Conservation (phyloP, 2,888 invertebrate species). For the Chydorus sphaericus region DNA sequence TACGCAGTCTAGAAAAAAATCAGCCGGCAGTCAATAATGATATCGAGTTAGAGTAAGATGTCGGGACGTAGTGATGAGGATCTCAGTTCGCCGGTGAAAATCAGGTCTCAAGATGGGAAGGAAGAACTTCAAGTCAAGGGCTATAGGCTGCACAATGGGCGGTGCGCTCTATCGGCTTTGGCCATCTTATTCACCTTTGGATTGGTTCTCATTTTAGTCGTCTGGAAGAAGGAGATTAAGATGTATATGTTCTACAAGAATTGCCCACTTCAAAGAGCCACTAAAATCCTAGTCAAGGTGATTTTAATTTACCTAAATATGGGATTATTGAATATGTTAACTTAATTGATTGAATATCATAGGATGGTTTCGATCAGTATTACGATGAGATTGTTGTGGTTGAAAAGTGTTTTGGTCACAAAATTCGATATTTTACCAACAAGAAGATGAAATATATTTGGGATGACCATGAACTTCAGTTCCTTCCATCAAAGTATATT, state of each 20-base stretch:
- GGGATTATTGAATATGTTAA: too few relatives aligned
- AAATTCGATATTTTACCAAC: conserved; percentile 26
- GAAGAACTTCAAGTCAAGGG: conserved; percentile 27
- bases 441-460: conserved; percentile 34
- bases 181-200: conserved; percentile 19
- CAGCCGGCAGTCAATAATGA: too few relatives aligned
- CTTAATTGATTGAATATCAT: too few relatives aligned
- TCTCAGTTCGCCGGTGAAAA: conserved; percentile 13
- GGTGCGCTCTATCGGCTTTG: conserved; percentile 17
- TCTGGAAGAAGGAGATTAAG: conserved; percentile 19
- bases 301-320: too few relatives aligned
- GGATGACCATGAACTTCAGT: conserved; percentile 24
- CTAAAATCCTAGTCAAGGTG: conserved; percentile 20
- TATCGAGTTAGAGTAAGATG: too few relatives aligned
- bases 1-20: too few relatives aligned
- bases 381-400: conserved; percentile 18
- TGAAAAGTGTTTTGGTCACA: conserved; percentile 17
- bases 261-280: conserved; percentile 20
- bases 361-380: conserved; percentile 16
- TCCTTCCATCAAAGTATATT: conserved; percentile 25
- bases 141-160: conserved; percentile 64
- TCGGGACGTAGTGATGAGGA: too few relatives aligned
- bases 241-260: conserved; percentile 18
- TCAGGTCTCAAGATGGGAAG: conserved; percentile 17
- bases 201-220: conserved; percentile 18